Conservation (phyloP, 2,797 vertebrate species). For the Australoheros facetus region DNA sequence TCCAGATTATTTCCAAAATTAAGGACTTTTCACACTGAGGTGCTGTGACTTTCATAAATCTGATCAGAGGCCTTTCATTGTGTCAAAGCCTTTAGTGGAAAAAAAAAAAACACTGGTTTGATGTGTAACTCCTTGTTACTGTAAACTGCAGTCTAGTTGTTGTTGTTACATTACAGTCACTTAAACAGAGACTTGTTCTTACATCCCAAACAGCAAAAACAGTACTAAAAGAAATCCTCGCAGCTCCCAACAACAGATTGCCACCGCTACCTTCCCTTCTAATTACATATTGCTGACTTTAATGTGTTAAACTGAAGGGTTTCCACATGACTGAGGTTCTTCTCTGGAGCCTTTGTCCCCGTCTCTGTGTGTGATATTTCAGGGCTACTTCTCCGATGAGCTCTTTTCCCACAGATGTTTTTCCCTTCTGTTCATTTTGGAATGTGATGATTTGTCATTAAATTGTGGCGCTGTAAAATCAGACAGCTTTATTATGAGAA, state of each 20-base stretch:
- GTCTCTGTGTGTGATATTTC: conserved; percentile 11
- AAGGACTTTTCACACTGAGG: neutral
- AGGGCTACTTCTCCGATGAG: conserved; percentile 5
- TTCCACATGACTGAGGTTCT: conserved; percentile 13
- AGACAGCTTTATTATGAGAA: conserved; percentile 27
- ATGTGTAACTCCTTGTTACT: neutral
- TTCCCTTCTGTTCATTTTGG: conserved; percentile 28
- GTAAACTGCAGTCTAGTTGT: neutral
- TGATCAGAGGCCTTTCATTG: neutral
- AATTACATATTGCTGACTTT: conserved; percentile 27
- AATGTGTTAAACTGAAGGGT: conserved; percentile 20
- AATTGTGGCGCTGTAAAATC: conserved; percentile 30
- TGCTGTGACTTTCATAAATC: neutral
- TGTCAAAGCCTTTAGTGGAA: neutral
- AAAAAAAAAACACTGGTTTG: neutral
- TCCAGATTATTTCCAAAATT: neutral
- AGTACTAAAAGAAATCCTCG: neutral
- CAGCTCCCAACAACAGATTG: neutral
- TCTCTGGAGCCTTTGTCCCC: conserved; percentile 18
- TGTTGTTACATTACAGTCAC: neutral
- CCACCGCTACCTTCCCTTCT: conserved; percentile 5
- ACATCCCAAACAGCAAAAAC: neutral
- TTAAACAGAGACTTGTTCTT: neutral
- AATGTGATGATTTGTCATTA: conserved; percentile 57
- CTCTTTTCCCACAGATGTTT: conserved; percentile 49